Conservation (phyloP, 2,113 vertebrate species). For the Nerophis lumbriciformis region DNA sequence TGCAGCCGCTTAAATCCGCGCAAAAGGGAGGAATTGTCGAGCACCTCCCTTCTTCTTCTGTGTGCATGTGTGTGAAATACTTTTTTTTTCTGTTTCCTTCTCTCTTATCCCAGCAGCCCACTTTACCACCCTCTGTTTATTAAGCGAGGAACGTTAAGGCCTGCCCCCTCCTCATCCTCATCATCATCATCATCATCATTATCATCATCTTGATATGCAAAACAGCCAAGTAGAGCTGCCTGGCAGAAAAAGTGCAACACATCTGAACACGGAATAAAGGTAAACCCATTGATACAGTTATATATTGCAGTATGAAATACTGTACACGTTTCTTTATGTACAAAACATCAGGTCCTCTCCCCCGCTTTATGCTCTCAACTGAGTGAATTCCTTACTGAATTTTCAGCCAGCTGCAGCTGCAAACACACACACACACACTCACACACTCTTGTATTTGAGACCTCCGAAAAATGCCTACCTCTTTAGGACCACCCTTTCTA, state of each 20-base stretch:
- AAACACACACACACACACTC: background rate
- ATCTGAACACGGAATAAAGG: background rate
- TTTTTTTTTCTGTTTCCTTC: background rate
- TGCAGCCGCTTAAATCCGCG: slow-evolving; percentile 29
- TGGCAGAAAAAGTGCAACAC: background rate
- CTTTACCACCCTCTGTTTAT: slow-evolving; percentile 6
- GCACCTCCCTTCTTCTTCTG: background rate
- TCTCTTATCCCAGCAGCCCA: slow-evolving; percentile 4
- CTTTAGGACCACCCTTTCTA: too few species aligned
- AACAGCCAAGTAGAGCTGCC: background rate
- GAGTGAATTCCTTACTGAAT: background rate
- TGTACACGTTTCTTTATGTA: background rate
- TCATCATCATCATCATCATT: too few species aligned
- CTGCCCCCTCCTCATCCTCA: slow-evolving; percentile 1
- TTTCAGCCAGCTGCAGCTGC: background rate
- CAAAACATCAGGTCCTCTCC: background rate
- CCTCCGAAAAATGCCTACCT: too few species aligned
- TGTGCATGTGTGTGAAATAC: background rate
- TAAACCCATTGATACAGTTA: background rate
- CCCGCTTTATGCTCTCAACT: background rate
- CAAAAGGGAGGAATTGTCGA: slow-evolving; percentile 5
- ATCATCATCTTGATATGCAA: background rate
- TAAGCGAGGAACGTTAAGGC: slow-evolving; percentile 5
- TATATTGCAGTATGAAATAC: background rate
- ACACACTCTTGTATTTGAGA: background rate